Percentiles rank a stretch among this genome's conserved stretches.
These are phyloP conservation scores for Agonopterix subpropinquella DNA, from an alignment of 2,888 invertebrate species.

Conservation along the genomic window DNA sequence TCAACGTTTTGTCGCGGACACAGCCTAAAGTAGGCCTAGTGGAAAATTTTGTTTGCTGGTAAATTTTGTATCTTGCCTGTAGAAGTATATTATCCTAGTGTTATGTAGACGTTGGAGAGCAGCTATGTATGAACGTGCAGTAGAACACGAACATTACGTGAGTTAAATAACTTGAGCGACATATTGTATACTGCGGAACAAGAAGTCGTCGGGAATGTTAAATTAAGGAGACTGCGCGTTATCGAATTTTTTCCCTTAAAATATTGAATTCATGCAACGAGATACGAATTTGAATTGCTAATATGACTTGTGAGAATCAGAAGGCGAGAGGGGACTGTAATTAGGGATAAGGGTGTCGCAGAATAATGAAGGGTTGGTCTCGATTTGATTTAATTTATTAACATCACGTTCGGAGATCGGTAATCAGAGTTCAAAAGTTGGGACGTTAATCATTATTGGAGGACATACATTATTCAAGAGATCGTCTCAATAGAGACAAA, in stretches of 20 bases:
- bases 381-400: conserved; percentile 25
- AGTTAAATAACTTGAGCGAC: conserved; percentile 31
- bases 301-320: not conserved
- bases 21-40: conserved; percentile 19
- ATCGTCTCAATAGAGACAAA: too few species aligned
- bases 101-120: conserved; percentile 17
- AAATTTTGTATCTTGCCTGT: not conserved
- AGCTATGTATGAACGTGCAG: conserved; percentile 9
- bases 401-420: conserved; percentile 34
- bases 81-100: too few species aligned
- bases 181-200: conserved; percentile 32
- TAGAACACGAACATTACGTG: conserved; percentile 27
- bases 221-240: not conserved
- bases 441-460: conserved; percentile 31
- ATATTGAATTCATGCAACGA: not conserved
- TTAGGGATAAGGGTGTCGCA: conserved; percentile 1
- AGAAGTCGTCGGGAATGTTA: conserved; percentile 11
- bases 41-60: conserved; percentile 11
- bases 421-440: conserved; percentile 40
- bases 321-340: conserved; percentile 1
- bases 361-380: conserved; percentile 2
- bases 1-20: conserved; percentile 13
- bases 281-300: not conserved
- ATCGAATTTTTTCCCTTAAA: conserved; percentile 1
- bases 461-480: conserved; percentile 29